Evolutionary conservation across 92 coral and sea anemone genomes (phyloP).

Genomic region (Plumapathes pennacea): DNA sequence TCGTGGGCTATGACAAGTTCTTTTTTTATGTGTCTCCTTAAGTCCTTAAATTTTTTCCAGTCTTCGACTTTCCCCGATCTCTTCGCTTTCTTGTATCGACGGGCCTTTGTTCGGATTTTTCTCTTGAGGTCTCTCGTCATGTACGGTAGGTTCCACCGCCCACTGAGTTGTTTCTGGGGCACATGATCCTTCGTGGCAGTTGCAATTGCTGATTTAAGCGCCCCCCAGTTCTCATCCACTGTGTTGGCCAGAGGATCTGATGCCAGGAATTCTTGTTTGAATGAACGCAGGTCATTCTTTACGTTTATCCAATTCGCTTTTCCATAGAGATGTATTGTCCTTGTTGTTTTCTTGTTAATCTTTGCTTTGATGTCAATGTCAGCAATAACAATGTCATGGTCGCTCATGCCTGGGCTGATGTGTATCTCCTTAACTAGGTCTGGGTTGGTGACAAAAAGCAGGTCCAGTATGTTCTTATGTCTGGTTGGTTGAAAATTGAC

Average conservation of each 20-base stretch:
- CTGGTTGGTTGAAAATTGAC: conserved; percentile 19
- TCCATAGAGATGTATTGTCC: conserved; percentile 12
- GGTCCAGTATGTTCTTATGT: conserved; percentile 22
- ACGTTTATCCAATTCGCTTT: conserved; percentile 33
- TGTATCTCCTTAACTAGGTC: conserved; percentile 16
- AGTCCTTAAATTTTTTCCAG: too few relatives aligned
- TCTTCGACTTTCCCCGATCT: too few relatives aligned
- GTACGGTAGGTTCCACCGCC: too few relatives aligned
- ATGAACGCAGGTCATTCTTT: conserved; percentile 9
- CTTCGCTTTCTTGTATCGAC: too few relatives aligned
- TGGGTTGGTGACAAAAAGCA: conserved; percentile 20
- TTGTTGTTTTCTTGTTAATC: conserved; percentile 19
- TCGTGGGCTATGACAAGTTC: too few relatives aligned
- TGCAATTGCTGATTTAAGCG: conserved; percentile 23
- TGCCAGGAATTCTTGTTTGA: conserved; percentile 7
- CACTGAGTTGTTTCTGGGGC: conserved; percentile 7
- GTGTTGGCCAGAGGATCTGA: conserved; percentile 18
- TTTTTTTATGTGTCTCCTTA: too few relatives aligned
- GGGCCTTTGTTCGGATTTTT: too few relatives aligned
- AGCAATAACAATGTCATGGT: conserved; percentile 32
- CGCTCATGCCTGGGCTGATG: conserved; percentile 40
- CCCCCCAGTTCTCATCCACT: conserved; percentile 16
- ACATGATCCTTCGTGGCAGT: conserved; percentile 12
- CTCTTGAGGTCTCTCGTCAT: too few relatives aligned
- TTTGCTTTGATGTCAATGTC: conserved; percentile 24